phyloP scores from a whole-genome alignment of 2,797 vertebrate species.

The Liparis tanakae region DNA sequence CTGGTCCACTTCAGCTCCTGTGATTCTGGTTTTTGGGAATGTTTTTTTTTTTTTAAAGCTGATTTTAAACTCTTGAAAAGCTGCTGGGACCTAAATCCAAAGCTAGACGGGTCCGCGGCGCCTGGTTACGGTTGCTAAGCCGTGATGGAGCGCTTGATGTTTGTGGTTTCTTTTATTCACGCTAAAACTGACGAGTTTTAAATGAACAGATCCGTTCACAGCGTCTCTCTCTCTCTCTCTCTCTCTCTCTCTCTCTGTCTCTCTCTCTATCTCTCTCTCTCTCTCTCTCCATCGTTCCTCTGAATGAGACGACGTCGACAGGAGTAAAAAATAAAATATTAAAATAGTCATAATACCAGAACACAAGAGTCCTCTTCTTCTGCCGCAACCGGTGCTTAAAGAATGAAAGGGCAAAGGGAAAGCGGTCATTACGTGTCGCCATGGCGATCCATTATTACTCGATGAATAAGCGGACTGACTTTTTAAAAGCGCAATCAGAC shows the following conservation, averaged over 20 bases:
- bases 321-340: too few species aligned
- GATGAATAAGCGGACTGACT: constrained; percentile 44
- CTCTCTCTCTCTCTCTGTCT: too few species aligned
- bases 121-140: constrained; percentile 2
- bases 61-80: neutral
- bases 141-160: constrained; percentile 10
- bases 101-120: constrained; percentile 10
- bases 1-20: neutral
- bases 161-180: neutral
- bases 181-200: constrained; percentile 14
- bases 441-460: constrained; percentile 61
- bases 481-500: constrained; percentile 64
- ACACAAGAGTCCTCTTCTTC: constrained; percentile 27
- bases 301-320: constrained; percentile 15
- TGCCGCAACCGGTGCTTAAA: constrained; percentile 34
- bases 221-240: neutral
- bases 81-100: neutral
- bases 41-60: neutral
- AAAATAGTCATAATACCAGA: constrained; percentile 21
- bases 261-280: too few species aligned
- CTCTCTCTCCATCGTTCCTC: constrained; percentile 1
- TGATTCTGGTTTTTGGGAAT: neutral
- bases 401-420: constrained; percentile 38
- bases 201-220: constrained; percentile 10
- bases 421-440: constrained; percentile 47